These are phyloP conservation scores for Parasteatoda lunata DNA, from an alignment of 2,888 invertebrate genomes.

Conservation along the genomic window DNA sequence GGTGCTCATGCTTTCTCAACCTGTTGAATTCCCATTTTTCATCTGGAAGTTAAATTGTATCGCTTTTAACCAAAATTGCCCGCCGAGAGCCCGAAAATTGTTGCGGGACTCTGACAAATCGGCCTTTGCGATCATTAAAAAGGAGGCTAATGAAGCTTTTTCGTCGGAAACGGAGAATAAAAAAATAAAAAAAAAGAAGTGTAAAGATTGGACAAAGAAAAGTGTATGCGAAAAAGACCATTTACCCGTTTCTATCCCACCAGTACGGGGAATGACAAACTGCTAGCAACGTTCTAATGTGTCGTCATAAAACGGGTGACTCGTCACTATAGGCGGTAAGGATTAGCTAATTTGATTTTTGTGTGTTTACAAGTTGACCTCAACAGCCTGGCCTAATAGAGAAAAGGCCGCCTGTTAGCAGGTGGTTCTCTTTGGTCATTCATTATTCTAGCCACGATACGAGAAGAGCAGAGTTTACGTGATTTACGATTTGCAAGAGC, in stretches of 20 bases:
- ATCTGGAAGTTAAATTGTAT: too few species aligned
- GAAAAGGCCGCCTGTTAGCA: slow-evolving; percentile 63
- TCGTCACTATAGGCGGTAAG: slow-evolving; percentile 66
- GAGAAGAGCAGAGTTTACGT: slow-evolving; percentile 58
- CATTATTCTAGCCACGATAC: slow-evolving; percentile 65
- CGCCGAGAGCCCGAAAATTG: neutral
- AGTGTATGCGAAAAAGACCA: slow-evolving; percentile 15
- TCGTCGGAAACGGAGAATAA: slow-evolving; percentile 7
- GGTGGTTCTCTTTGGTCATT: slow-evolving; percentile 62
- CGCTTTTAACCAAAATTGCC: neutral
- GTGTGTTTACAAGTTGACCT: slow-evolving; percentile 66
- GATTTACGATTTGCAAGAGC: slow-evolving; percentile 64
- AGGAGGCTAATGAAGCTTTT: slow-evolving; percentile 51
- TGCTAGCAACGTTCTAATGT: slow-evolving; percentile 54
- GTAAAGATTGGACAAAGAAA: slow-evolving; percentile 1
- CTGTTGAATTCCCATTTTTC: too few species aligned
- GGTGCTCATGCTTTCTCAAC: too few species aligned
- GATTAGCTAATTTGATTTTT: slow-evolving; percentile 69
- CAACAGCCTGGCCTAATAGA: slow-evolving; percentile 48
- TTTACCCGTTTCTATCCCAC: slow-evolving; percentile 12
- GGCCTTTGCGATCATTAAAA: slow-evolving; percentile 45
- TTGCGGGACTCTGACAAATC: slow-evolving; percentile 23
- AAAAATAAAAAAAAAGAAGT: slow-evolving; percentile 29
- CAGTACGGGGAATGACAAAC: slow-evolving; percentile 54
- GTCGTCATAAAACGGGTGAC: slow-evolving; percentile 60